A percentile compares a stretch with the other conserved stretches of the same genome.
Conservation (phyloP, 2,113 vertebrate species). For the Abramis brama region DNA sequence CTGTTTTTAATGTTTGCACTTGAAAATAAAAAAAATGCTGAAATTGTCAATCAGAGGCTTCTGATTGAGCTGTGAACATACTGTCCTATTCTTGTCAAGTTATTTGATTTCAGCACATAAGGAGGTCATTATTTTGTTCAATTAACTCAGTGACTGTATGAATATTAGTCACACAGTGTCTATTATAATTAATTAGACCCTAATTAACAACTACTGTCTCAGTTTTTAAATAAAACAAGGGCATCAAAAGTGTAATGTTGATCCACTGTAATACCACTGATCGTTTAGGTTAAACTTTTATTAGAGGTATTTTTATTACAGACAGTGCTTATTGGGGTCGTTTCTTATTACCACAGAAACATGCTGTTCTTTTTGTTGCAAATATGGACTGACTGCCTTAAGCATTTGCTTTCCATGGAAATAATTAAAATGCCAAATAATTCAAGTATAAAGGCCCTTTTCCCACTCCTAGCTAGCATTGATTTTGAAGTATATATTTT, state of each 20-base stretch:
- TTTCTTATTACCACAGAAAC: conserved; percentile 13
- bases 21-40: neutral
- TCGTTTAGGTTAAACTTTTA: neutral
- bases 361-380: conserved; percentile 46
- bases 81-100: too few species aligned
- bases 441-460: conserved; percentile 63
- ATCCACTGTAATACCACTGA: conserved; percentile 5
- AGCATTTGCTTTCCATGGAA: conserved; percentile 20
- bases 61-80: neutral
- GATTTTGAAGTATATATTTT: conserved; percentile 67
- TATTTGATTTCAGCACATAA: neutral
- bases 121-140: neutral
- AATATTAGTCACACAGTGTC: neutral
- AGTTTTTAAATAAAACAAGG: conserved; percentile 10
- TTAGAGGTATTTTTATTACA: conserved; percentile 12
- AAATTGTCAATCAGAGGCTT: neutral
- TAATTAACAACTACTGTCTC: neutral
- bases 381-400: conserved; percentile 52
- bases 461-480: conserved; percentile 53
- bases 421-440: conserved; percentile 46
- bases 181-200: neutral
- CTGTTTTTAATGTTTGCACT: neutral
- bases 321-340: conserved; percentile 15
- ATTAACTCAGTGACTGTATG: neutral
- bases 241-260: neutral